Evolutionary conservation across 35 echinoderm and acorn worm species (phyloP).

Genomic region (Ptychodera flava): DNA sequence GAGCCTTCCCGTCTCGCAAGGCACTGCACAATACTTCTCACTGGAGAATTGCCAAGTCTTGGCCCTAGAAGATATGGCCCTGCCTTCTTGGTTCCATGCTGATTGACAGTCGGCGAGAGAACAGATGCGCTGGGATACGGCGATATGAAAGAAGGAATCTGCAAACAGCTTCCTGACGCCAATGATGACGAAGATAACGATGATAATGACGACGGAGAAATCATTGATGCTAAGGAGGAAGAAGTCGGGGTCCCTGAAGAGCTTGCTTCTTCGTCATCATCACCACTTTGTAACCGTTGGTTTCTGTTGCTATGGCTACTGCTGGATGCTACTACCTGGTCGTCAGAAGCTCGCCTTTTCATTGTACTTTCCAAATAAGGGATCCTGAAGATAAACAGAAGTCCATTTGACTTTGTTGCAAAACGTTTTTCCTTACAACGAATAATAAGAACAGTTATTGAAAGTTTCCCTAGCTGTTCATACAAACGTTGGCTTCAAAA

Average conservation of each 20-base stretch:
- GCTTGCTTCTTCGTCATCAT: background rate
- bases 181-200: background rate
- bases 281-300: background rate
- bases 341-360: background rate
- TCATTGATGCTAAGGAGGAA: background rate
- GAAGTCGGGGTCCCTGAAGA: background rate
- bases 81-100: conserved; percentile 22
- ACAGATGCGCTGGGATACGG: background rate
- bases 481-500: no score
- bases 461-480: no score
- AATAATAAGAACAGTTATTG: no score
- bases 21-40: conserved; percentile 93
- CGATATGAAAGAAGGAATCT: background rate
- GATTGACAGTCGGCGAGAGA: background rate
- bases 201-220: background rate
- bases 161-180: background rate
- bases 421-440: no score
- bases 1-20: conserved; percentile 81
- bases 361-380: background rate
- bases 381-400: no score
- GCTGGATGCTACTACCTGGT: background rate
- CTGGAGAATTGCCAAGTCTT: conserved; percentile 82
- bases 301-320: no score
- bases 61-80: conserved; percentile 86
- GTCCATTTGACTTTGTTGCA: no score